These are phyloP conservation scores for Promerops cafer DNA, from an alignment of 2,113 vertebrate genomes.

Conservation along the genomic window DNA sequence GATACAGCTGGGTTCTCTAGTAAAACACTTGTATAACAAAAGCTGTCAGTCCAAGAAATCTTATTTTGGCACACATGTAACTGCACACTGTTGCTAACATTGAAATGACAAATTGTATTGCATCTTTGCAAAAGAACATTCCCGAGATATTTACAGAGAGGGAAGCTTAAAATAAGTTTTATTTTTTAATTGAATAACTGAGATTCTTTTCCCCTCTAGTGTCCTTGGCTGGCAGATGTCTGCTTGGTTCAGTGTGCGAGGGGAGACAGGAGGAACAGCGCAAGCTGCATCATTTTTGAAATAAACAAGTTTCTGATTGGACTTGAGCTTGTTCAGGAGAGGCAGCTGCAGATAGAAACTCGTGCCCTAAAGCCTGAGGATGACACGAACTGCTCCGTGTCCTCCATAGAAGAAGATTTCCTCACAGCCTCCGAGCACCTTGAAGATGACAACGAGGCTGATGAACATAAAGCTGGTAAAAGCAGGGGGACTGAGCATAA, in stretches of 20 bases:
- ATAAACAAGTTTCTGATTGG: conserved; percentile 96
- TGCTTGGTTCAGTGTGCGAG: conserved; percentile 87
- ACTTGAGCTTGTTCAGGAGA: conserved; percentile 86
- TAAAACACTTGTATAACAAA: not conserved
- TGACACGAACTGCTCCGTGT: conserved; percentile 92
- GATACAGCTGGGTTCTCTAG: not conserved
- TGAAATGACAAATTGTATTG: not conserved
- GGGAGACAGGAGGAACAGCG: conserved; percentile 68
- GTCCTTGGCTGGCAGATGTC: conserved; percentile 80
- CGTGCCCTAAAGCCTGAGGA: conserved; percentile 79
- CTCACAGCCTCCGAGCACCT: conserved; percentile 92
- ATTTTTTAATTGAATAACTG: conserved; percentile 21
- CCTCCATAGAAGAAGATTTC: conserved; percentile 96
- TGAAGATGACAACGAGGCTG: conserved; percentile 88
- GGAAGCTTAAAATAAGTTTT: not conserved
- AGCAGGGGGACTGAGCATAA: not conserved
- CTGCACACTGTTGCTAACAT: not conserved
- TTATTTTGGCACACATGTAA: not conserved
- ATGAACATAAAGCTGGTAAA: conserved; percentile 83
- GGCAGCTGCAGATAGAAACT: conserved; percentile 70
- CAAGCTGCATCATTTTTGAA: conserved; percentile 86
- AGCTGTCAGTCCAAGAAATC: not conserved
- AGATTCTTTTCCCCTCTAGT: conserved; percentile 63
- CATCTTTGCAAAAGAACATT: not conserved
- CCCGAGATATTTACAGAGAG: not conserved